Evolutionary conservation across 64 coral and sea anemone species (phyloP).

Genomic region (Porites australiensis): DNA sequence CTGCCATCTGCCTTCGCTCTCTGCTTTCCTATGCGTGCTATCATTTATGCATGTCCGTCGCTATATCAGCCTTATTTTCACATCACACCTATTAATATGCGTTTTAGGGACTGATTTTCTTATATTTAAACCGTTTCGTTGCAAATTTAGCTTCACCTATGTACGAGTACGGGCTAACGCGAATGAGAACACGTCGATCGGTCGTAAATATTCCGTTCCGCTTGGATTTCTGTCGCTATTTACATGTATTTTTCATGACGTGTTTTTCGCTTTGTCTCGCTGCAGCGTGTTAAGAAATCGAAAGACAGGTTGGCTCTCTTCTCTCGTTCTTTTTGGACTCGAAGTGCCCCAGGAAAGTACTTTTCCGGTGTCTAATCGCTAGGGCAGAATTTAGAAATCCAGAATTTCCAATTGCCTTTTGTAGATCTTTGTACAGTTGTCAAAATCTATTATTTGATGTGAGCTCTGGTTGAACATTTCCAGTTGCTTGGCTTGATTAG

Average conservation of each 20-base stretch:
- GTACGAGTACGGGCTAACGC: background rate
- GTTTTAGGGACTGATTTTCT: background rate
- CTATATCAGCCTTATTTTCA: background rate
- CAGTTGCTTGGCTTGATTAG: no score
- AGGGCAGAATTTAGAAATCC: background rate
- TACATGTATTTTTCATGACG: constrained; percentile 58
- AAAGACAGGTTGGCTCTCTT: background rate
- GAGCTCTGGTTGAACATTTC: no score
- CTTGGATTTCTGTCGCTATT: constrained; percentile 13
- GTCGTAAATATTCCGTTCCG: constrained; percentile 8
- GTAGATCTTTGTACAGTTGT: no score
- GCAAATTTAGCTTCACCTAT: background rate
- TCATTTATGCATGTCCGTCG: constrained; percentile 43
- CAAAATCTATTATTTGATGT: no score
- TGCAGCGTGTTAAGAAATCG: background rate
- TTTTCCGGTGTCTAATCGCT: background rate
- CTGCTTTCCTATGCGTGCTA: constrained; percentile 6
- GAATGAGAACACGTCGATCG: background rate
- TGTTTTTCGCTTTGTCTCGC: constrained; percentile 18
- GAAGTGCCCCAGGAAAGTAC: background rate
- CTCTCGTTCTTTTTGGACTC: background rate
- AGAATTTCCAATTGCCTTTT: background rate
- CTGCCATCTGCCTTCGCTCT: constrained; percentile 35
- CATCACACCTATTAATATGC: background rate
- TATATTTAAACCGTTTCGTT: background rate